Evolutionary conservation across 2,888 invertebrate genomes (phyloP).

Genomic region (Polyploca ridens): DNA sequence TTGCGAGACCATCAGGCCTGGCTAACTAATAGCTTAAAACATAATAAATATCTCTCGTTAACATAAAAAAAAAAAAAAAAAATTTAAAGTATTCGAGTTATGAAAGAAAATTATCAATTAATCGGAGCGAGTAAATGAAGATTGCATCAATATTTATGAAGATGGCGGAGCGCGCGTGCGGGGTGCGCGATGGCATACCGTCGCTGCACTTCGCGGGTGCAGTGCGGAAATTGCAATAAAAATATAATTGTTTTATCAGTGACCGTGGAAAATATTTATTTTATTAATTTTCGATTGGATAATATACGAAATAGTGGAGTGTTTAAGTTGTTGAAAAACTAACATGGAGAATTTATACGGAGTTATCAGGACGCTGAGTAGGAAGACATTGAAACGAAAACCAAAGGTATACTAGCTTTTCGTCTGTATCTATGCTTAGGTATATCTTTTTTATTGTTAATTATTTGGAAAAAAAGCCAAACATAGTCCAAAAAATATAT

Average conservation of each 20-base stretch:
- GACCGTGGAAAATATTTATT: conserved; percentile 8
- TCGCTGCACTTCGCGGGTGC: conserved; percentile 70
- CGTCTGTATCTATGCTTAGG: too few species aligned
- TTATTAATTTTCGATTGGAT: neutral
- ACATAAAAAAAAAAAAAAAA: conserved; percentile 35
- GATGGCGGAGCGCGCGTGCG: conserved; percentile 53
- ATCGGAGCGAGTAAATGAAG: conserved; percentile 75
- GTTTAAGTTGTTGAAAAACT: conserved; percentile 16
- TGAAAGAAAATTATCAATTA: conserved; percentile 67
- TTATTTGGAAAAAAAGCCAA: too few species aligned
- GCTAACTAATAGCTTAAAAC: neutral
- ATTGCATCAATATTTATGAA: conserved; percentile 82
- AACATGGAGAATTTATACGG: conserved; percentile 77
- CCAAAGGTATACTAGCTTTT: conserved; percentile 57
- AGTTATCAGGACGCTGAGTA: conserved; percentile 73
- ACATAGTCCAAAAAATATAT: too few species aligned
- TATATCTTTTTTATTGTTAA: too few species aligned
- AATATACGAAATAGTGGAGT: conserved; percentile 10
- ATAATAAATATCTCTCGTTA: conserved; percentile 21
- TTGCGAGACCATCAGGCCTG: too few species aligned
- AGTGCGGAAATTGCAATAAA: conserved; percentile 58
- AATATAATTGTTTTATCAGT: conserved; percentile 33
- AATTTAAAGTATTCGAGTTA: conserved; percentile 57
- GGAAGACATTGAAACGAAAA: conserved; percentile 76
- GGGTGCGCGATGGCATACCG: conserved; percentile 62